A percentile compares a stretch with the other conserved stretches of the same genome.
These are phyloP conservation scores for Euura saliciscinereae DNA, from an alignment of 1,140 invertebrate genomes.

Conservation along the genomic window DNA sequence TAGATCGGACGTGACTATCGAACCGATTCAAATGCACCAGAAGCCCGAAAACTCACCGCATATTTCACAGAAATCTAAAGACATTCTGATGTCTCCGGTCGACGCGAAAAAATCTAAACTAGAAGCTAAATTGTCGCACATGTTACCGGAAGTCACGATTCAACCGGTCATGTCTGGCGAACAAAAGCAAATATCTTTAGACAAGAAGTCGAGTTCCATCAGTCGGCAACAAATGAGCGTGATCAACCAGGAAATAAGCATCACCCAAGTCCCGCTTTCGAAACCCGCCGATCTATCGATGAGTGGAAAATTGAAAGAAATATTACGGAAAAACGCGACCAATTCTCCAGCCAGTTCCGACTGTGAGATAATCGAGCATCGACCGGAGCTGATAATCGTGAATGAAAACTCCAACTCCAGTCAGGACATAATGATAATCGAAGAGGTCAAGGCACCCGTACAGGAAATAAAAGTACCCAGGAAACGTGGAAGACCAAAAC, in stretches of 20 bases:
- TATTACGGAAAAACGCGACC: slow-evolving; percentile 35
- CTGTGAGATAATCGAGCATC: slow-evolving; percentile 55
- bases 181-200: slow-evolving; percentile 41
- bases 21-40: slow-evolving; percentile 37
- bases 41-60: slow-evolving; percentile 32
- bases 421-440: slow-evolving; percentile 58
- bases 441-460: slow-evolving; percentile 43
- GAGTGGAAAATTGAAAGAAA: slow-evolving; percentile 46
- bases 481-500: slow-evolving; percentile 52
- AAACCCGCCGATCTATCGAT: slow-evolving; percentile 26
- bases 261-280: slow-evolving; percentile 46
- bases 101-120: slow-evolving; percentile 53
- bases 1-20: slow-evolving; percentile 47
- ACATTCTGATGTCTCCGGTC: slow-evolving; percentile 44
- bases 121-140: slow-evolving; percentile 49
- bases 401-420: slow-evolving; percentile 59
- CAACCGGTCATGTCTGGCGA: slow-evolving; percentile 46
- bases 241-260: slow-evolving; percentile 54
- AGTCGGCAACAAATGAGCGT: slow-evolving; percentile 55
- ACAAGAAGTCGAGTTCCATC: slow-evolving; percentile 44
- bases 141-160: slow-evolving; percentile 53
- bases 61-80: slow-evolving; percentile 46
- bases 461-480: slow-evolving; percentile 48
- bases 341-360: slow-evolving; percentile 43
- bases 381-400: slow-evolving; percentile 55